Evolutionary conservation across 1,140 invertebrate genomes (phyloP).

Genomic region (Orchestia grillus): DNA sequence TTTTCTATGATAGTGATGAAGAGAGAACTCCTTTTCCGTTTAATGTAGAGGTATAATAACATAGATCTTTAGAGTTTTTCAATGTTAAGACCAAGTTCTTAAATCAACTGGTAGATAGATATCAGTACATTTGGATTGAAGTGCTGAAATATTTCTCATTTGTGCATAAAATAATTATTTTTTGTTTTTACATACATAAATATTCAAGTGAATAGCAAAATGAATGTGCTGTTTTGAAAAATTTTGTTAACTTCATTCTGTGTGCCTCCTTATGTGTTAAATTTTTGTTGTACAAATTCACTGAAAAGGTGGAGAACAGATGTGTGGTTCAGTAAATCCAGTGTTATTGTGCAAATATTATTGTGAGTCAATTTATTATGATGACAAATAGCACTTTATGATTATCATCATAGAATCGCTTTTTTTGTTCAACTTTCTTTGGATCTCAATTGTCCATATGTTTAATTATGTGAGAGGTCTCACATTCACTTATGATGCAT

Average conservation of each 20-base stretch:
- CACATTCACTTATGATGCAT: not conserved
- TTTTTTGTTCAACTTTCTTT: not conserved
- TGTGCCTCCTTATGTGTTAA: not conserved
- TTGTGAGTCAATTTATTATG: not conserved
- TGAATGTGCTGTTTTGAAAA: not conserved
- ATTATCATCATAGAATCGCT: not conserved
- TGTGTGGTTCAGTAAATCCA: too few relatives aligned
- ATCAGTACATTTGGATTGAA: not conserved
- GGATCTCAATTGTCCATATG: not conserved
- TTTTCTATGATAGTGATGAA: constrained; percentile 67
- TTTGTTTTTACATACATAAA: not conserved
- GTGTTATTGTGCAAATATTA: not conserved
- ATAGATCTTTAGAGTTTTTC: constrained; percentile 35
- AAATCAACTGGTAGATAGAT: not conserved
- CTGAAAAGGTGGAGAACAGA: not conserved
- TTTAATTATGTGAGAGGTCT: not conserved
- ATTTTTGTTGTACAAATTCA: not conserved
- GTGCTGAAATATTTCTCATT: not conserved
- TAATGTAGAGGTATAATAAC: constrained; percentile 66
- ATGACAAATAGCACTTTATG: not conserved
- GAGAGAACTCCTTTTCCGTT: constrained; percentile 67
- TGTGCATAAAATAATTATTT: not conserved
- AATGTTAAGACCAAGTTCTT: constrained; percentile 2
- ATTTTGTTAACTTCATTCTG: not conserved
- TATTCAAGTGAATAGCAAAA: not conserved